These are phyloP conservation scores for Astropecten irregularis DNA, from an alignment of 53 echinoderm and acorn worm genomes.

Conservation along the genomic window DNA sequence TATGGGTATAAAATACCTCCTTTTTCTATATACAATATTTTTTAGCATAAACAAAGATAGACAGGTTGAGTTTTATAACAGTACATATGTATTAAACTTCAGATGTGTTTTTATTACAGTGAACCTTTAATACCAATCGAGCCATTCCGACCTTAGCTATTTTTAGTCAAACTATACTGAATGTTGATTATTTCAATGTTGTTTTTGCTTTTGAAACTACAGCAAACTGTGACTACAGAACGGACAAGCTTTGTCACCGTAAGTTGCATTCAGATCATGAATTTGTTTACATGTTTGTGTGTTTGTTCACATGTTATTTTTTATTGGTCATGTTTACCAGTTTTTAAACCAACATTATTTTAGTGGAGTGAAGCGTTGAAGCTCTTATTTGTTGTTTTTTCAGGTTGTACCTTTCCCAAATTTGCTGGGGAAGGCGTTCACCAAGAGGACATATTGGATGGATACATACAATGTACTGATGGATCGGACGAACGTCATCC, in stretches of 20 bases:
- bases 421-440: conserved; percentile 3
- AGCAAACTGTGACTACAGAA: neutral
- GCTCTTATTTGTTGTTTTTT: neutral
- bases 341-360: neutral
- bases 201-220: neutral
- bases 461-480: neutral
- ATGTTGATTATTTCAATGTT: too few species aligned
- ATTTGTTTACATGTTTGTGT: neutral
- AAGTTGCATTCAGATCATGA: neutral
- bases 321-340: neutral
- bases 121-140: too few species aligned
- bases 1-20: too few species aligned
- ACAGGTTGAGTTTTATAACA: too few species aligned
- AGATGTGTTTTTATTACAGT: too few species aligned
- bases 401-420: neutral
- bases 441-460: neutral
- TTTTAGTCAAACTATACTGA: too few species aligned
- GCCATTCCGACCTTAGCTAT: too few species aligned
- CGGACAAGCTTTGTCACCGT: neutral
- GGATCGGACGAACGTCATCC: conserved; percentile 1
- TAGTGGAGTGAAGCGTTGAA: neutral
- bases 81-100: too few species aligned
- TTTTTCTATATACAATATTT: too few species aligned
- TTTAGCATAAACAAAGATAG: too few species aligned
- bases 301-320: neutral